A percentile compares a stretch with the other conserved stretches of the same genome.
phyloP scores from a whole-genome alignment of 37 sponge, comb jelly and placozoan species.

The Hormiphora californensis region DNA sequence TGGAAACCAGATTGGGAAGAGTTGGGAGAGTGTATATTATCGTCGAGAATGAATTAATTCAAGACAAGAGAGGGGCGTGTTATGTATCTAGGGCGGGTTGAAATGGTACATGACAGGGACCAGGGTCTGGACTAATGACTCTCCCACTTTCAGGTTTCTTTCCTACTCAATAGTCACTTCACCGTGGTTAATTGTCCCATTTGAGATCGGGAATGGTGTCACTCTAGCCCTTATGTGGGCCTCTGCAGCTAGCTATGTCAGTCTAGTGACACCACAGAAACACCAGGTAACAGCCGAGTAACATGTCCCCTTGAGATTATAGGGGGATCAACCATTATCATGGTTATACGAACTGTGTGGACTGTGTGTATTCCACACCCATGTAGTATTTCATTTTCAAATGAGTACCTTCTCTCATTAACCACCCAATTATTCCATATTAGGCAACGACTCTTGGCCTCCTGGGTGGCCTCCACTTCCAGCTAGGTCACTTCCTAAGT shows the following conservation, averaged over 20 bases:
- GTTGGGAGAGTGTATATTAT: too few relatives aligned
- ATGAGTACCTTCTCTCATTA: background rate
- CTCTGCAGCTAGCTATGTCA: conserved; percentile 12
- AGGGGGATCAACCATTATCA: background rate
- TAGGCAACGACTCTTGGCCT: conserved; percentile 32
- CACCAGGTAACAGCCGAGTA: background rate
- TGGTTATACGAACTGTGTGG: too few relatives aligned
- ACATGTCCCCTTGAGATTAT: background rate
- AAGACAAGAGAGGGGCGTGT: too few relatives aligned
- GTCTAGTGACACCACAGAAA: conserved; percentile 1
- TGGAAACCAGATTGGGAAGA: too few relatives aligned
- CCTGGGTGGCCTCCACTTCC: conserved; percentile 7
- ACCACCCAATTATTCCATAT: background rate
- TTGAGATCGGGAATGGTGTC: conserved; percentile 34
- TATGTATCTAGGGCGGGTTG: too few relatives aligned
- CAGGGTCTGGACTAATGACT: too few relatives aligned
- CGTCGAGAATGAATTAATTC: too few relatives aligned
- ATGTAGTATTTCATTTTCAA: background rate
- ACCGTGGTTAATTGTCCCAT: conserved; percentile 24
- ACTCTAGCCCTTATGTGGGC: conserved; percentile 11
- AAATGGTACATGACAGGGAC: too few relatives aligned
- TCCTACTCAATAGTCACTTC: conserved; percentile 5
- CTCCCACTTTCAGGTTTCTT: background rate
- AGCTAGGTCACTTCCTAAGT: conserved; percentile 27
- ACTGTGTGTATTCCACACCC: too few relatives aligned